These are phyloP conservation scores for Tetragonula clypearis DNA, from an alignment of 1,140 invertebrate genomes.

Conservation along the genomic window DNA sequence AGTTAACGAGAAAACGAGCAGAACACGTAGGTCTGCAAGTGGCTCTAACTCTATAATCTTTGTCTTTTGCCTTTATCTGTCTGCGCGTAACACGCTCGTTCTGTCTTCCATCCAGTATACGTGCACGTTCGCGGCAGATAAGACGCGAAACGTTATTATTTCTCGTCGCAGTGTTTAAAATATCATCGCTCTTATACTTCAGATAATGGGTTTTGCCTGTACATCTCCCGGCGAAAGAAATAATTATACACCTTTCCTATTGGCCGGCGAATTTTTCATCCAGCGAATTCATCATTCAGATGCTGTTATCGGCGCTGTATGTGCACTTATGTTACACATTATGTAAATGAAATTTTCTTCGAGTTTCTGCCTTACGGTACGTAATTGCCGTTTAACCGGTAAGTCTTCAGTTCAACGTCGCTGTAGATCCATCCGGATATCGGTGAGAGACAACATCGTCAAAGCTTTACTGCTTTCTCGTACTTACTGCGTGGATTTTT, in stretches of 20 bases:
- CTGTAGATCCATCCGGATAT: background rate
- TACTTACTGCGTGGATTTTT: too few species aligned
- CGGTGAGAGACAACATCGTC: background rate
- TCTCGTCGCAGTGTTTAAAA: background rate
- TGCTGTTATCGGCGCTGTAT: background rate
- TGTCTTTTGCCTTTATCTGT: background rate
- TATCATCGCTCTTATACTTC: background rate
- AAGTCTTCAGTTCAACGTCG: background rate
- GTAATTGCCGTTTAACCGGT: background rate
- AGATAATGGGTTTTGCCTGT: background rate
- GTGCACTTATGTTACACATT: background rate
- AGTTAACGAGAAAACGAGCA: background rate
- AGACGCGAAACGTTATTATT: background rate
- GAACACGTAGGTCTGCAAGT: too few species aligned
- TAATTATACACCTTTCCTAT: background rate
- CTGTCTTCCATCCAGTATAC: too few species aligned
- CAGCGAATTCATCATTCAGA: background rate
- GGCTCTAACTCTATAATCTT: background rate
- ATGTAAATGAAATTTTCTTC: background rate
- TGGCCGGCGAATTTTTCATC: background rate
- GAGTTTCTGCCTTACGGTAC: background rate
- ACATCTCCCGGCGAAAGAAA: background rate
- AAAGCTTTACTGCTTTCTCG: background rate
- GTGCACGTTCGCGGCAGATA: background rate
- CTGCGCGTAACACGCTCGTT: background rate